Percentiles rank a stretch among this genome's conserved stretches.
These are phyloP conservation scores for Phenganax stokvisi DNA, from an alignment of 92 coral and sea anemone species.

Conservation along the genomic window DNA sequence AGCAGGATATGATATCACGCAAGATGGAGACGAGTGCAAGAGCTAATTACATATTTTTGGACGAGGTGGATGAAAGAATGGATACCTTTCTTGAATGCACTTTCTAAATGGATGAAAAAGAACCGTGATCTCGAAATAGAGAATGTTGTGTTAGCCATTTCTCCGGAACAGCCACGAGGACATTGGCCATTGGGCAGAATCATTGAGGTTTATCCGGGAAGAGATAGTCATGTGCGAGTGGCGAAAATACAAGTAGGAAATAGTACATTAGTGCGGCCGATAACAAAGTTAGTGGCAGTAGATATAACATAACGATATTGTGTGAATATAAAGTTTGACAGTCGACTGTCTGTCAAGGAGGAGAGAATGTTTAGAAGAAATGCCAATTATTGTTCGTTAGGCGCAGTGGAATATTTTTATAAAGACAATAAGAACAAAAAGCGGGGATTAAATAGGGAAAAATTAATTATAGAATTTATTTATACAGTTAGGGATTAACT, in stretches of 20 bases:
- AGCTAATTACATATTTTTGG: background rate
- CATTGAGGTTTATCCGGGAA: background rate
- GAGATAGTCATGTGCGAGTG: too few species aligned
- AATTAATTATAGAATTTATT: too few species aligned
- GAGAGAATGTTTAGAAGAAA: too few species aligned
- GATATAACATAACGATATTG: too few species aligned
- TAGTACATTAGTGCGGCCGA: background rate
- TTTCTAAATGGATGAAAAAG: background rate
- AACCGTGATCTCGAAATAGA: constrained; percentile 10
- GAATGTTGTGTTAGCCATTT: constrained; percentile 10
- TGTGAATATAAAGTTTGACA: too few species aligned
- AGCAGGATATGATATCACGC: background rate
- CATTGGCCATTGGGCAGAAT: constrained; percentile 33
- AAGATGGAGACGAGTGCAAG: background rate
- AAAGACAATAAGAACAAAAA: too few species aligned
- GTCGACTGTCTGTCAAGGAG: too few species aligned
- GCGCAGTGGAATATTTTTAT: too few species aligned
- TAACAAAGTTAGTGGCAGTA: background rate
- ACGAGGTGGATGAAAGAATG: background rate
- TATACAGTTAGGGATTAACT: too few species aligned
- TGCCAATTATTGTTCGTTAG: too few species aligned
- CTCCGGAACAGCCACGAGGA: constrained; percentile 31
- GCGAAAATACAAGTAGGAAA: background rate
- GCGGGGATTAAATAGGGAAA: too few species aligned
- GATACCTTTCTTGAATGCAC: background rate